A percentile compares a stretch with the other conserved stretches of the same genome.
Conservation (phyloP, 2,888 invertebrate species). For the Tortrix viridana region DNA sequence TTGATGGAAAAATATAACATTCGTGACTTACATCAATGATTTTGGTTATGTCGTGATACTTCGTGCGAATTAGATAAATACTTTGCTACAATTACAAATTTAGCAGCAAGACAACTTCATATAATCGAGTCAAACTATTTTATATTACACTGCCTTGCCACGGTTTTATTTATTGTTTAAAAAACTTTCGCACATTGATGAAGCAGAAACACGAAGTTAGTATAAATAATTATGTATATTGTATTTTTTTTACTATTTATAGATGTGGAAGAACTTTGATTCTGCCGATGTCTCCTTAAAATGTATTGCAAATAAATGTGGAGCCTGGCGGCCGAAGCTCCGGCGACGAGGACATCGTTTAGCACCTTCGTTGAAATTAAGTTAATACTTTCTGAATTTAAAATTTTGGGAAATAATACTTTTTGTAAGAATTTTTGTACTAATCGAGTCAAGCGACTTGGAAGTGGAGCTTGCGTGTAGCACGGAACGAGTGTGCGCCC, state of each 20-base stretch:
- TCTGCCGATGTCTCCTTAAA: constrained; percentile 57
- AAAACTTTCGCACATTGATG: constrained; percentile 12
- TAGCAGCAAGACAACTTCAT: constrained; percentile 5
- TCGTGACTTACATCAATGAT: constrained; percentile 28
- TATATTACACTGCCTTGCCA: constrained; percentile 15
- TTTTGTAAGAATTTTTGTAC: constrained; percentile 79
- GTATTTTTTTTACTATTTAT: constrained; percentile 33
- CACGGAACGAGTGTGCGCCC: constrained; percentile 59
- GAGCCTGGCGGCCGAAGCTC: constrained; percentile 2
- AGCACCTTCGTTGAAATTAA: constrained; percentile 69
- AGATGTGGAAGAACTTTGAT: constrained; percentile 75
- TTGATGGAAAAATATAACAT: constrained; percentile 36
- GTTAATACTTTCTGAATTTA: constrained; percentile 80
- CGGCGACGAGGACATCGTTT: constrained; percentile 52
- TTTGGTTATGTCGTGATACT: constrained; percentile 24
- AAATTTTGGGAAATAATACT: constrained; percentile 80
- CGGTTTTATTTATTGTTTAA: constrained; percentile 5
- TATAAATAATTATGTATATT: constrained; percentile 19
- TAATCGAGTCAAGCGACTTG: constrained; percentile 69
- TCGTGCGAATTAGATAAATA: constrained; percentile 15
- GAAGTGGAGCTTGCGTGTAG: constrained; percentile 61
- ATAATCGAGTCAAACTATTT: constrained; percentile 21
- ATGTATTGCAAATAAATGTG: constrained; percentile 38
- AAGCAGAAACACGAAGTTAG: constrained; percentile 21
- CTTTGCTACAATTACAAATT: constrained; percentile 15